Evolutionary conservation across 2,888 invertebrate genomes (phyloP).

Genomic region (Beris morrisii): DNA sequence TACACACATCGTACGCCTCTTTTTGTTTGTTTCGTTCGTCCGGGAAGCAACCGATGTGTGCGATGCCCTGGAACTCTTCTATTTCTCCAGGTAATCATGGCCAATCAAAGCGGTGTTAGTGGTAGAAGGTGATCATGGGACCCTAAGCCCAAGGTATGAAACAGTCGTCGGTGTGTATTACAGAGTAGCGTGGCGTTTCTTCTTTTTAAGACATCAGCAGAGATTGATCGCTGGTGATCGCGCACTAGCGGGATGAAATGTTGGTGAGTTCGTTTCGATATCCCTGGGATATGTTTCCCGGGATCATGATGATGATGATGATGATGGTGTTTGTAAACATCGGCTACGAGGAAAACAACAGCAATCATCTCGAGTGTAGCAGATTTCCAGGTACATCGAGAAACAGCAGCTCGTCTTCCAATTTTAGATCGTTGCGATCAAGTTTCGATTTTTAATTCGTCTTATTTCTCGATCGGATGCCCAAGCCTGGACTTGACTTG

Average conservation of each 20-base stretch:
- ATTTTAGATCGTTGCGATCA: conserved; percentile 17
- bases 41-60: conserved; percentile 16
- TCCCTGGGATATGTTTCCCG: conserved; percentile 7
- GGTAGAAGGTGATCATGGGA: conserved; percentile 8
- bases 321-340: conserved; percentile 30
- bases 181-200: too few relatives aligned
- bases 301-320: conserved; percentile 24
- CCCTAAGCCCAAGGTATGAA: too few relatives aligned
- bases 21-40: conserved; percentile 51
- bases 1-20: conserved; percentile 57
- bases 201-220: background rate
- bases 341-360: conserved; percentile 16
- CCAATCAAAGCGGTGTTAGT: conserved; percentile 32
- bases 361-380: conserved; percentile 16
- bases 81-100: conserved; percentile 27
- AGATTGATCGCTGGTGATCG: background rate
- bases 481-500: too few relatives aligned
- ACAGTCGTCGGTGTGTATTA: too few relatives aligned
- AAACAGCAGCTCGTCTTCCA: conserved; percentile 8
- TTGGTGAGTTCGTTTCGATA: background rate
- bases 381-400: conserved; percentile 19
- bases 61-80: background rate
- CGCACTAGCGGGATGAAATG: background rate
- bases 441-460: conserved; percentile 19
- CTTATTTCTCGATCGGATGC: too few relatives aligned